phyloP scores from a whole-genome alignment of 2,888 invertebrate species.

The Mystacides longicornis region DNA sequence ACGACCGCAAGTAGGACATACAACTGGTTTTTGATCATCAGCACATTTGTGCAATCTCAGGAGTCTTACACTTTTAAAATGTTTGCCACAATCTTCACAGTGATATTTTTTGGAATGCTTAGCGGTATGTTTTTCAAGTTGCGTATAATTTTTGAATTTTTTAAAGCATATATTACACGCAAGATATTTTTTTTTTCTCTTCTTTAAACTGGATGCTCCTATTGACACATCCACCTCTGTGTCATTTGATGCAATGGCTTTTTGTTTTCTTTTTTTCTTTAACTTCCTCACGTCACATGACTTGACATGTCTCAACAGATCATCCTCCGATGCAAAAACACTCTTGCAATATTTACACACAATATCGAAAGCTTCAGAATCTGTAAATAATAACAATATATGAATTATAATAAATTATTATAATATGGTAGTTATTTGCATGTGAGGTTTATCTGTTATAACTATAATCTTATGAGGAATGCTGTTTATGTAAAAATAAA shows the following conservation, averaged over 20 bases:
- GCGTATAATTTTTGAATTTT: background rate
- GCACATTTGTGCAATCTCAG: background rate
- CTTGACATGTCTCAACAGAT: background rate
- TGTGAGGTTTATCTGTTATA: no score
- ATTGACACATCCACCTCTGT: background rate
- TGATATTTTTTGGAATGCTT: background rate
- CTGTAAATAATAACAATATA: no score
- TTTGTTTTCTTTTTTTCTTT: background rate
- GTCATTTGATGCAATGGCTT: background rate
- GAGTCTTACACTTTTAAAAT: background rate
- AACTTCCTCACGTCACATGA: background rate
- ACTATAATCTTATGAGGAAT: no score
- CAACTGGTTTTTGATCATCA: background rate
- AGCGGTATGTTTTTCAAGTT: background rate
- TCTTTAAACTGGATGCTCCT: background rate
- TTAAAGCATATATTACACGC: background rate
- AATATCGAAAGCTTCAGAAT: background rate
- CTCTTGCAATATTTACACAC: background rate
- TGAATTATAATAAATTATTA: no score
- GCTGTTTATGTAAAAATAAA: no score
- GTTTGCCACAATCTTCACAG: background rate
- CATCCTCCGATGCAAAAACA: background rate
- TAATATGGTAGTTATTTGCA: no score
- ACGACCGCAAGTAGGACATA: background rate
- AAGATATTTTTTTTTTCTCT: background rate